Base-by-base conservation (phyloP, 2,113 vertebrate genomes). In the Jacana jacana region DNA sequence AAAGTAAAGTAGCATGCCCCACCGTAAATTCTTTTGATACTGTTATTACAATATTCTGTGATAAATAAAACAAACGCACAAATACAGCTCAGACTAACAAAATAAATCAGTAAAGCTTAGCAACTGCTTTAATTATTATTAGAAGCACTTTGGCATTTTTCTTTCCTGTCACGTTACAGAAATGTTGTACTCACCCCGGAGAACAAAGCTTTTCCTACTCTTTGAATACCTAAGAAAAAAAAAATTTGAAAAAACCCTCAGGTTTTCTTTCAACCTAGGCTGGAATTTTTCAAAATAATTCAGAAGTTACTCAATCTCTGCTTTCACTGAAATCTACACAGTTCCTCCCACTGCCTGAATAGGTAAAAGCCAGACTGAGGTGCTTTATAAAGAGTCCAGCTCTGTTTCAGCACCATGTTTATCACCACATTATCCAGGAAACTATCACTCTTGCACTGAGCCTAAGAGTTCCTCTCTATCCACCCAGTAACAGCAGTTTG, bases 1-100 rank as follows among this genome's bases (percentile, higher is more conserved):
- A 78, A 93, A 96, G 93, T 80, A 89, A 94, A 93, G 86, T 80
- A 89, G 13, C 84, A 91, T 71, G 71, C 72, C 81, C 94, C 94
- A 57, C 93, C 40, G 37, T 97, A 98, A 97, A 96, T 97, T 97
- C 95, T 96, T 98, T 97, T 97, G 97, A 97, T 97, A 97, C n/a
- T 97, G 91, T 96, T 98, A 97, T 97, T 97, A 96, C 78, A 95
- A 81, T 92, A 97, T 51, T 88, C 89, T 78, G 86, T n/a, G 68
- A 97, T 97, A 97, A 98, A 98, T 96, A 97, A 94, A 96, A 82
- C 58, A 95, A 89, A 85, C 2, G 19, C 48, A 66, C 51, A 91
- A 95, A 68, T 61, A 95, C 75, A 64, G 96, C 27, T 95, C 91
- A 68, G 77, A 76, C 84, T 94, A 93, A 87, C 72, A 91, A 83